A percentile compares a stretch with the other conserved stretches of the same genome.
These are phyloP conservation scores for Carpatolechia fugitivella DNA, from an alignment of 2,888 invertebrate genomes.

Conservation along the genomic window DNA sequence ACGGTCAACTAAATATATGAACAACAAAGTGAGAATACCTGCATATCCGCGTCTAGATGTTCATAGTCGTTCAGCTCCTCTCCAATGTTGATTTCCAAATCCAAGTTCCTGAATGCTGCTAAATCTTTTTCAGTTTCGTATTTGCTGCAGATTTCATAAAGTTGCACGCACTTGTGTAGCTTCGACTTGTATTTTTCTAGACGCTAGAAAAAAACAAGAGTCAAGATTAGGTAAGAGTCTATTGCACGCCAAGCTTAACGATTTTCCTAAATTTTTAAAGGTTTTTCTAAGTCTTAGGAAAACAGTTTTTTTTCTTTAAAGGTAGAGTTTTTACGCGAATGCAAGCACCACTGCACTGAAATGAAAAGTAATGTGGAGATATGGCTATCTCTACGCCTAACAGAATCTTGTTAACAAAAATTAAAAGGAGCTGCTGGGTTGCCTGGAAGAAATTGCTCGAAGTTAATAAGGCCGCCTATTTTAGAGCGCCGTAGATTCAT, in stretches of 20 bases:
- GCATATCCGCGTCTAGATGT: conserved; percentile 58
- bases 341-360: too few species aligned
- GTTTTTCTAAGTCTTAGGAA: too few species aligned
- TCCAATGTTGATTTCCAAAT: conserved; percentile 34
- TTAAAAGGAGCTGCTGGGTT: too few species aligned
- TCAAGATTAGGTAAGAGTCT: background rate
- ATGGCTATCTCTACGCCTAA: too few species aligned
- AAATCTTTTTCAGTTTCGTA: conserved; percentile 82
- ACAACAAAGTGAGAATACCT: conserved; percentile 41
- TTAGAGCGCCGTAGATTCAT: too few species aligned
- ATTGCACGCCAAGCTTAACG: background rate
- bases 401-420: too few species aligned
- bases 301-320: too few species aligned
- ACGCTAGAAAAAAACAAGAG: conserved; percentile 45
- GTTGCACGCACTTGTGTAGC: conserved; percentile 79
- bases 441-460: too few species aligned
- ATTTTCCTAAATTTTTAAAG: too few species aligned
- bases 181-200: conserved; percentile 77
- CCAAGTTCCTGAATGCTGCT: conserved; percentile 27
- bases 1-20: background rate
- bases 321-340: too few species aligned
- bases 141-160: conserved; percentile 82
- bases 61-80: conserved; percentile 39
- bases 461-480: too few species aligned
- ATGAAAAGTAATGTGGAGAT: too few species aligned